Base-by-base conservation (phyloP, 30 jellyfish, hydroid and myxozoan genomes). In the Phacellophora camtschatica region DNA sequence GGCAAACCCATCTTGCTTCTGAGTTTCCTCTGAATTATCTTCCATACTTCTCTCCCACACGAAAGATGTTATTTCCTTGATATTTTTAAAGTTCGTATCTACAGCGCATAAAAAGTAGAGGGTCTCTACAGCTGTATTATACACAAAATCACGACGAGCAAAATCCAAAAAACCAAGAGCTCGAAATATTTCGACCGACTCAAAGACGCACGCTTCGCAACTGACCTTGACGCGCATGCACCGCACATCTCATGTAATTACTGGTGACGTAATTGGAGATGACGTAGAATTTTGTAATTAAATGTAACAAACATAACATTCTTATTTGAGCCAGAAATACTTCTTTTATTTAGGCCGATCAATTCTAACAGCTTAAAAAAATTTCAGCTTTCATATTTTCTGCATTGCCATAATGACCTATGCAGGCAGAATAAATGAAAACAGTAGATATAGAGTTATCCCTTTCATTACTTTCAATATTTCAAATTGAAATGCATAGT, bases 91-190 rank as follows among this genome's bases (percentile, higher is more conserved):
- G 55, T 41, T 41, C 55, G 0, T 41, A 9, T 1, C 1, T 41
- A 9, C 55, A 1, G 55, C 55, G 16, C 1, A 41, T 41, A 1
- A 41, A 41, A 41, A 13, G 16, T 13, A 41, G 55, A 13, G 55
- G 11, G 16, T 41, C 11, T 41, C 1, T 41, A 41, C 55, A 18
- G n/a, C 55, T 41, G 55, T 41, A 41, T 41, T 53, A 10, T 23
- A 53, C 67, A 53, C 67, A 53, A 53, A 53, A 10, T 53, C 67
- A 15, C 32, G 24, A 53, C 67, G 31, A 53, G 67, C 67, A 53
- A 53, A 41, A 53, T 53, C 25, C 13, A 53, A 53, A 53, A 53
- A 53, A 53, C 67, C 2, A 53, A 53, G 67, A 53, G 67, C 67
- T 53, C 67, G 67, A 53, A 1, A 28, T 23, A 11, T 20, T 20